Evolutionary conservation across 1,140 invertebrate species (phyloP).

Genomic region (Hyles euphorbiae): DNA sequence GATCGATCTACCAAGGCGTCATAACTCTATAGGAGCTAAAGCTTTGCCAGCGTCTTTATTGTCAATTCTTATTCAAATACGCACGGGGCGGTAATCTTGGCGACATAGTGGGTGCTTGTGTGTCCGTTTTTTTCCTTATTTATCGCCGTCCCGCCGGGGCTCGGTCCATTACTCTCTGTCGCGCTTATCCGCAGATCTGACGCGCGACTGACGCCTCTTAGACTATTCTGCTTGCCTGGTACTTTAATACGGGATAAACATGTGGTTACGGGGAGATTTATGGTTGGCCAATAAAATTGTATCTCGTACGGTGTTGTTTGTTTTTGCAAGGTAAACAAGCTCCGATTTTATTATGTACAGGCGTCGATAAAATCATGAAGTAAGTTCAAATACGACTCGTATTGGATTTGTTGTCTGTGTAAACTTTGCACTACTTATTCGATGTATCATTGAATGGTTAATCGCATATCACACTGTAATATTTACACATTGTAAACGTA

Average conservation of each 20-base stretch:
- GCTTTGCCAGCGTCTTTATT: slow-evolving; percentile 44
- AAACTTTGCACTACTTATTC: too few relatives aligned
- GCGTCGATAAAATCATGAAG: too few relatives aligned
- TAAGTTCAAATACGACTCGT: too few relatives aligned
- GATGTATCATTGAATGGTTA: too few relatives aligned
- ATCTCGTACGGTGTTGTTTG: slow-evolving; percentile 1
- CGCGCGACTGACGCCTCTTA: slow-evolving; percentile 59
- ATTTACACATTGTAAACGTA: too few relatives aligned
- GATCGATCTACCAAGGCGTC: slow-evolving; percentile 32
- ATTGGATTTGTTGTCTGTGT: too few relatives aligned
- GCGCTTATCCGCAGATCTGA: slow-evolving; percentile 61
- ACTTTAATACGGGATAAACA: slow-evolving; percentile 26
- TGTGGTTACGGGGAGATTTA: slow-evolving; percentile 19
- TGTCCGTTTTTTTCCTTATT: slow-evolving; percentile 62
- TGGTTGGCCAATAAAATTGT: slow-evolving; percentile 15
- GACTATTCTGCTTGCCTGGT: slow-evolving; percentile 39
- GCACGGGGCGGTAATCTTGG: slow-evolving; percentile 48
- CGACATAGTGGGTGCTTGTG: slow-evolving; percentile 57
- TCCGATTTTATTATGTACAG: too few relatives aligned
- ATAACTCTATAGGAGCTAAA: slow-evolving; percentile 46
- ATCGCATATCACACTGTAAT: too few relatives aligned
- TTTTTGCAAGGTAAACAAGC: too few relatives aligned
- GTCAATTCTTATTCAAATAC: slow-evolving; percentile 70
- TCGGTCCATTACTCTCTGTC: slow-evolving; percentile 64
- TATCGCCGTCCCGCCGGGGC: slow-evolving; percentile 41